Evolutionary conservation across 2,797 vertebrate species (phyloP), one percentile per base, ranked within the genome.

Genomic region (Morelia viridis): DNA sequence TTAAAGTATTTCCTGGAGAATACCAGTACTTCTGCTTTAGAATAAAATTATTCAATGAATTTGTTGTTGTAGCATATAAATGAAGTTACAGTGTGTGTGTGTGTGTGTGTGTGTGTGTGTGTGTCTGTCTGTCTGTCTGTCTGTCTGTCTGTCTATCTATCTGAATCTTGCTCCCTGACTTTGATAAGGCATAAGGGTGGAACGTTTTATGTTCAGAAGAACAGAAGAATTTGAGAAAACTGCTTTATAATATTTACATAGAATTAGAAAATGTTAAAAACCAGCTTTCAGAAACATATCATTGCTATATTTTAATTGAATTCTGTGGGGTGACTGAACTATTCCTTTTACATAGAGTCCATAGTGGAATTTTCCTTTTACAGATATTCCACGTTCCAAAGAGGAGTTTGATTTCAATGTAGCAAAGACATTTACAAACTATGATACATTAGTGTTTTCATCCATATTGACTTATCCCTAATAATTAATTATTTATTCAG

Each of bases 231-330:
- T n/a, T 13, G 56, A 87, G 64, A 87, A 60, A 87, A 91, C 35
- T 76, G 31, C 4, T 87, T 87, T 71, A 87, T n/a, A 76, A 71
- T 71, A 86, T 86, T 26, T 68, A n/a, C 71, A 87, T 87, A 87
- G 90, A 68, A 91, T 87, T 87, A 60, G 58, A n/a, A 76, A 76
- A 76, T 58, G 90, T 71, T 87, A 56, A 87, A 87, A 76, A 46
- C 9, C 5, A 50, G 35, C 4, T 57, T 87, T 13, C 3, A 41
- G 31, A 41, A 87, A 71, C 58, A 31, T 60, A 41, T 41, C 11
- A 15, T 35, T 71, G 61, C 13, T 35, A n/a, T 87, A 31, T 61
- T 90, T 90, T 84, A 35, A 58, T 86, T 85, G 3, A 26, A 13
- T 60, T 87, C 35, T 71, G 22, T n/a, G 56, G 13, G 7, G 24